Base-by-base conservation (phyloP, 2,888 invertebrate species). In the Resseliella maxima region DNA sequence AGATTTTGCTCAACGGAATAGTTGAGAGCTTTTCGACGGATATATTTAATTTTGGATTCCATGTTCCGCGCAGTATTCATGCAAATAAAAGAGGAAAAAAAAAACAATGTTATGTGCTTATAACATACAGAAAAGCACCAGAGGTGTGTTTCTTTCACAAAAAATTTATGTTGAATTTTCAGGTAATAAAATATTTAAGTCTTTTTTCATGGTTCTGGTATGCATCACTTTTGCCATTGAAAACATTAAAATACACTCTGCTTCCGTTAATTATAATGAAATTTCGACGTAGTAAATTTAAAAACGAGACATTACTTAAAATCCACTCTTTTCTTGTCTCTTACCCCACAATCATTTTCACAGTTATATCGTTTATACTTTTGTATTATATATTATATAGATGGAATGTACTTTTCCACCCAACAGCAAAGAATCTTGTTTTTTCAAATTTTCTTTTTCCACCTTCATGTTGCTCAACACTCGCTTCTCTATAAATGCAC, bases 221-320 rank as follows among this genome's bases (percentile, higher is more conserved):
- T 59, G 27, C 59, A 59, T 24, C 59, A 59, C 59, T 2, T 12
- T 59, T 59, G 6, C 15, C 27, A 10, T 31, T n/a, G n/a, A n/a
- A 15, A 15, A 15, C 18, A 31, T 18, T 12, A 31, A 35, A 10
- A 12, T 3, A 72, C 27, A 12, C 72, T 31, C 31, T 72, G 6
- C 10, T 31, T 72, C 2, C 72, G 5, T 72, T 72, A 72, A 59
- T 59, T 72, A 12, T 31, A 31, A 72, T 31, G 5, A 72, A 31
- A 72, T 72, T 72, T 72, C 72, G 72, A 72, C 72, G 72, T 72
- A 72, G 31, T 21, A 59, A 59, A 59, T 24, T 59, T 59, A 59
- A 24, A 59, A 59, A 24, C 24, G 59, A 72, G 72, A 72, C 31
- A 31, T 72, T 15, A 12, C 8, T 12, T 72, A 1, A 72, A 72